Percentiles rank a stretch among this genome's conserved stretches.
Evolutionary conservation across 2,888 invertebrate genomes (phyloP).

Genomic region (Amiota mariae): DNA sequence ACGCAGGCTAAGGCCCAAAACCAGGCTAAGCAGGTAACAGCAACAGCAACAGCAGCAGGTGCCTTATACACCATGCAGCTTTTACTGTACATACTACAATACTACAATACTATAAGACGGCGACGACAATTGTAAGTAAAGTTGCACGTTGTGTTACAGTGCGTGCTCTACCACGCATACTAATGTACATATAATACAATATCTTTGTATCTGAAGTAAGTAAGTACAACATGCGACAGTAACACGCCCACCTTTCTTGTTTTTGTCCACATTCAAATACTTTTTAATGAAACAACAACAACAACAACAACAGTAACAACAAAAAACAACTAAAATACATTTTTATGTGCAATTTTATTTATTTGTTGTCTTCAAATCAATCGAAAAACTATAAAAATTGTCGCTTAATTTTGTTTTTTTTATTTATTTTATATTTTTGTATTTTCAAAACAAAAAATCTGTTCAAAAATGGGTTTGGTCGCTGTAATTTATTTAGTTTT

Average conservation of each 20-base stretch:
- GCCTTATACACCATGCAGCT: no score
- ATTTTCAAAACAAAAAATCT: constrained; percentile 10
- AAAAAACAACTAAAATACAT: no score
- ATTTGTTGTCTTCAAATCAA: constrained; percentile 44
- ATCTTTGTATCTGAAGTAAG: constrained; percentile 42
- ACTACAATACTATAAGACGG: neutral
- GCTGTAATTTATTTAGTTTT: constrained; percentile 27
- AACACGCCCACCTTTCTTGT: constrained; percentile 63
- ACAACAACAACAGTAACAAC: no score
- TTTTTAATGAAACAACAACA: no score
- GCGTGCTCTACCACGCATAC: constrained; percentile 52
- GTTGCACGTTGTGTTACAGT: constrained; percentile 4
- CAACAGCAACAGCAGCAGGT: no score
- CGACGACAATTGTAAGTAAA: constrained; percentile 16
- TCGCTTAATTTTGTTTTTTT: constrained; percentile 39
- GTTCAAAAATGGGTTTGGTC: constrained; percentile 28
- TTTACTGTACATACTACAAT: no score
- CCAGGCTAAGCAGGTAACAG: no score
- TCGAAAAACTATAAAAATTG: constrained; percentile 67
- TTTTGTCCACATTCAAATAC: no score
- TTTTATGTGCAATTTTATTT: constrained; percentile 18
- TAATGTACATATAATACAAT: constrained; percentile 54
- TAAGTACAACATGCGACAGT: constrained; percentile 53
- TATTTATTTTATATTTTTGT: constrained; percentile 58
- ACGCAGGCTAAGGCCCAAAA: neutral